Base-by-base conservation (phyloP, 2,888 invertebrate genomes). In the Torymus aiolomorphi region DNA sequence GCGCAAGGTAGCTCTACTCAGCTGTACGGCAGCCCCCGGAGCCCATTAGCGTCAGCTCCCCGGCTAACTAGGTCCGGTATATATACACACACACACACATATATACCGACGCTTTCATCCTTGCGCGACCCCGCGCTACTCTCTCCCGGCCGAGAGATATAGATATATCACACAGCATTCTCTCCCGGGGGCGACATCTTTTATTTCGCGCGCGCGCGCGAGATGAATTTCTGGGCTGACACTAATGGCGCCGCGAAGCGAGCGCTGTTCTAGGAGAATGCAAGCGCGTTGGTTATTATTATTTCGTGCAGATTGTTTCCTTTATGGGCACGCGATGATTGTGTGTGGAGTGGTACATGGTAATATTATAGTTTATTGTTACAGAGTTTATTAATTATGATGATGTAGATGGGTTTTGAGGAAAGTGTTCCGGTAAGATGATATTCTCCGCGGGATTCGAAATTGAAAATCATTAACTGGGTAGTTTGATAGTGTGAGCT, bases 21-120 rank as follows among this genome's bases (percentile, higher is more conserved):
- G 69, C n/a, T n/a, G 10, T 14, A 31, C 18, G 51, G 73, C 20
- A 61, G 57, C 81, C 79, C 79, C 76, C 56, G 82, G 72, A 82
- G 83, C 84, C 85, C 84, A 85, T 86, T 84, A 86, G 84, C 83
- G 79, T 83, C 82, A 82, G 66, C 67, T 67, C 77, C 74, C 70
- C 78, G 81, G 74, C 83, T 83, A 84, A 83, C 85, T 83, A 84
- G 84, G 83, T 85, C 83, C 84, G 80, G 83, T 82, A 73, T 54
- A 72, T 20, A 31, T 31, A 62, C 42, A 49, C 12, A 24, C 13
- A 52, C 62, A 49, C 49, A 78, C 67, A 24, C 61, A 61, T 62
- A 74, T 69, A n/a, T n/a, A n/a, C n/a, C n/a, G 62, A 67, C 78
- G 57, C 74, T 78, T 78, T 74, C 74, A 74, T 63, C 54, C 61